These are phyloP conservation scores for Microctonus hyperodae DNA, from an alignment of 2,888 invertebrate genomes.

Conservation along the genomic window DNA sequence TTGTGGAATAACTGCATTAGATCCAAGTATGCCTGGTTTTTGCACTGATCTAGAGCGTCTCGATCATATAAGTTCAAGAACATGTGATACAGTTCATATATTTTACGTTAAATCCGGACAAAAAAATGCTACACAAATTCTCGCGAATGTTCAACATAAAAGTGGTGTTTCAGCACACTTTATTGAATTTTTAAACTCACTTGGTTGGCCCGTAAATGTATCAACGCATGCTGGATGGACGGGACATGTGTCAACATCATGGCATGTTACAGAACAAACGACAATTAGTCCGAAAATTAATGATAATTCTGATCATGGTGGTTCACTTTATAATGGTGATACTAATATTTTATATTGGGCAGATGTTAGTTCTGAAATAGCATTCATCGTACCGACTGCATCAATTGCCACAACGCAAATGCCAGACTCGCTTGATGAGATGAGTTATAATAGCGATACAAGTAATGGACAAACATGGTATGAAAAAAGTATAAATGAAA, in stretches of 20 bases:
- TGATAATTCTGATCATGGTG: slow-evolving; percentile 65
- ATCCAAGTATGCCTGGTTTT: slow-evolving; percentile 76
- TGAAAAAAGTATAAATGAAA: slow-evolving; percentile 69
- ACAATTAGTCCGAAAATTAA: slow-evolving; percentile 38
- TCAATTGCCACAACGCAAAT: slow-evolving; percentile 37
- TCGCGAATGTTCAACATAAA: slow-evolving; percentile 73
- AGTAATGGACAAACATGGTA: slow-evolving; percentile 63
- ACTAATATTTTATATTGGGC: slow-evolving; percentile 93
- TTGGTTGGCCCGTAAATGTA: slow-evolving; percentile 90
- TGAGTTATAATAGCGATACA: slow-evolving; percentile 53
- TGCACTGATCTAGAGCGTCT: slow-evolving; percentile 79
- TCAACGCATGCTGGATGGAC: slow-evolving; percentile 93
- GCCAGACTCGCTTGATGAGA: slow-evolving; percentile 51
- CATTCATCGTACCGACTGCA: slow-evolving; percentile 87
- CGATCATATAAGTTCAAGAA: slow-evolving; percentile 87
- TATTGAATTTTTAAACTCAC: slow-evolving; percentile 68
- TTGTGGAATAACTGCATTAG: slow-evolving; percentile 75
- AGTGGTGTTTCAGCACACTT: slow-evolving; percentile 65
- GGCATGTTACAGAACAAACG: slow-evolving; percentile 66
- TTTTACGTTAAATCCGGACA: slow-evolving; percentile 93
- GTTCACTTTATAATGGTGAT: slow-evolving; percentile 82
- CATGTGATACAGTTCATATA: slow-evolving; percentile 90
- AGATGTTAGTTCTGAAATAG: slow-evolving; percentile 92
- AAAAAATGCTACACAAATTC: slow-evolving; percentile 77
- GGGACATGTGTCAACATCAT: slow-evolving; percentile 87